Evolutionary conservation across 2,888 invertebrate species (phyloP).

Genomic region (Onthophagus sagittarius): DNA sequence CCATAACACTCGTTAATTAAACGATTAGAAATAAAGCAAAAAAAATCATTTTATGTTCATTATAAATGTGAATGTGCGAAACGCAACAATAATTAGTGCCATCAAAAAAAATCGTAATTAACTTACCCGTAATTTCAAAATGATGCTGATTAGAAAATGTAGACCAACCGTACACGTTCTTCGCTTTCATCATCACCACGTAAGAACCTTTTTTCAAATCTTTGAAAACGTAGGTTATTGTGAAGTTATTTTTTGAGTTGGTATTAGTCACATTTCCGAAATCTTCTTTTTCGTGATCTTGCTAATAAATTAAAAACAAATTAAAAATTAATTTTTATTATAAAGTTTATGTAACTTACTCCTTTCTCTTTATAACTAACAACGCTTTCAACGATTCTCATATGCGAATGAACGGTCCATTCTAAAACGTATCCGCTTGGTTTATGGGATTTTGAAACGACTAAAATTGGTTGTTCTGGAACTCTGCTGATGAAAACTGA

Average conservation of each 20-base stretch:
- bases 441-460: neutral
- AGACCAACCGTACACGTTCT: slow-evolving; percentile 4
- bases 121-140: slow-evolving; percentile 8
- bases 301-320: neutral
- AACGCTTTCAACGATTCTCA: slow-evolving; percentile 2
- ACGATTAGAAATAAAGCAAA: neutral
- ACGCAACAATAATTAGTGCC: neutral
- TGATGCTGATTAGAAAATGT: neutral
- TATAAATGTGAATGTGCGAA: neutral
- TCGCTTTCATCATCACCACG: neutral
- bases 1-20: neutral
- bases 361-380: slow-evolving; percentile 6
- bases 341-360: neutral
- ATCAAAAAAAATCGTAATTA: neutral
- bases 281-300: slow-evolving; percentile 4
- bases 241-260: slow-evolving; percentile 1
- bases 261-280: neutral
- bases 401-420: slow-evolving; percentile 7
- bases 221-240: neutral
- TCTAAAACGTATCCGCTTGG: neutral
- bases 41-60: neutral
- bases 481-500: neutral
- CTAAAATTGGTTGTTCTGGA: neutral
- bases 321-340: neutral
- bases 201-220: slow-evolving; percentile 3